Percentiles rank a stretch among this genome's conserved stretches.
Evolutionary conservation across 2,113 vertebrate genomes (phyloP).

Genomic region (Esox niger): DNA sequence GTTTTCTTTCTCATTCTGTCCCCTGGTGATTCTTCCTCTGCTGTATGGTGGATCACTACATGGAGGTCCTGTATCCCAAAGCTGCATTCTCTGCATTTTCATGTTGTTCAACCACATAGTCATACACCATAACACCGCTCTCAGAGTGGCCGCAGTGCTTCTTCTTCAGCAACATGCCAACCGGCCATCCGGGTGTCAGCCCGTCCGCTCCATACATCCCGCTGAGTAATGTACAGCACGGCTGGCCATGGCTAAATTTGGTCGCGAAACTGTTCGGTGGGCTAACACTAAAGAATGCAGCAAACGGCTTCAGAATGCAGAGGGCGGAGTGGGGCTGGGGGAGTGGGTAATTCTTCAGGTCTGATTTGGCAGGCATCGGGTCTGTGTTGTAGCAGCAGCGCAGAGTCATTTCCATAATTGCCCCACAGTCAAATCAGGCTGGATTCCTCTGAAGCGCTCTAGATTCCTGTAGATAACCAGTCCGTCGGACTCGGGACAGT

Average conservation of each 20-base stretch:
- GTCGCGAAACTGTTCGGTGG: slow-evolving; percentile 53
- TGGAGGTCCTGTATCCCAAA: slow-evolving; percentile 55
- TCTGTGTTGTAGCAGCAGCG: slow-evolving; percentile 57
- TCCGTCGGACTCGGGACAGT: slow-evolving; percentile 59
- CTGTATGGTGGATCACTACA: slow-evolving; percentile 48
- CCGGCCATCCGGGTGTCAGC: not conserved
- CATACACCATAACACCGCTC: slow-evolving; percentile 1
- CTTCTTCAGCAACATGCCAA: not conserved
- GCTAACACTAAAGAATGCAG: slow-evolving; percentile 60
- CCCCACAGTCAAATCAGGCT: slow-evolving; percentile 72
- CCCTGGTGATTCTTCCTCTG: slow-evolving; percentile 49
- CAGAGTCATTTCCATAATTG: slow-evolving; percentile 73
- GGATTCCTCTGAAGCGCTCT: slow-evolving; percentile 61
- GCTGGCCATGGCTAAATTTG: slow-evolving; percentile 50
- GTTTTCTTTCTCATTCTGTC: slow-evolving; percentile 47
- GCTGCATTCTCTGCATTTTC: slow-evolving; percentile 74
- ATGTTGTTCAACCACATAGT: slow-evolving; percentile 47
- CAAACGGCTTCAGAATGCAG: slow-evolving; percentile 9
- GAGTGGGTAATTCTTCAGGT: slow-evolving; percentile 33
- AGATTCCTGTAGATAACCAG: slow-evolving; percentile 72
- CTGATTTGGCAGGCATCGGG: slow-evolving; percentile 47
- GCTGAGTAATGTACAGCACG: slow-evolving; percentile 24
- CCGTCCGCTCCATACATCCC: slow-evolving; percentile 28
- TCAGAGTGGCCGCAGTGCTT: not conserved
- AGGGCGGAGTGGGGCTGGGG: slow-evolving; percentile 12